These are phyloP conservation scores for Camponotus fellah DNA, from an alignment of 2,888 invertebrate species.

Conservation along the genomic window DNA sequence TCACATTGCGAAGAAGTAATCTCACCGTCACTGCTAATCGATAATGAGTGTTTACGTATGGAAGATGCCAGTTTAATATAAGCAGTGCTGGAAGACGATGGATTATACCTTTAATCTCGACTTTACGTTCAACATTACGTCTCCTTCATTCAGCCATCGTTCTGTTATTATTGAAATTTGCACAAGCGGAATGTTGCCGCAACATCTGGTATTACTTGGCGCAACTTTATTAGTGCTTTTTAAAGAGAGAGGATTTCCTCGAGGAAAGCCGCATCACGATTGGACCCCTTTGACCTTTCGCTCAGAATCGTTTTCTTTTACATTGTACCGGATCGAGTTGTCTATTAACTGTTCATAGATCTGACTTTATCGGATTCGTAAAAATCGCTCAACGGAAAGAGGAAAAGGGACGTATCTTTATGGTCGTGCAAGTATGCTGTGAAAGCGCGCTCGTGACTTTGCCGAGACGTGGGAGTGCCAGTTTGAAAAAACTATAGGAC, in stretches of 20 bases:
- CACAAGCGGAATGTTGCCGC: slow-evolving; percentile 46
- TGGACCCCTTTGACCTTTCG: slow-evolving; percentile 41
- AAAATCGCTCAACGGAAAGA: slow-evolving; percentile 42
- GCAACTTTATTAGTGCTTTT: slow-evolving; percentile 49
- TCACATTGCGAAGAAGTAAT: slow-evolving; percentile 54
- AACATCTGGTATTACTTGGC: slow-evolving; percentile 50
- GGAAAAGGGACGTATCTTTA: slow-evolving; percentile 74
- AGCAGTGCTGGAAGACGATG: slow-evolving; percentile 5
- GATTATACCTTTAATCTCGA: slow-evolving; percentile 41
- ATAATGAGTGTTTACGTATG: slow-evolving; percentile 53
- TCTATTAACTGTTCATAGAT: slow-evolving; percentile 74
- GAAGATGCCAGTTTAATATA: slow-evolving; percentile 7
- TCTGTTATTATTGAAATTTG: slow-evolving; percentile 46
- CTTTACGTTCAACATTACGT: slow-evolving; percentile 20
- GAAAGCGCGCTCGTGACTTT: slow-evolving; percentile 77
- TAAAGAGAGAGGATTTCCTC: slow-evolving; percentile 9
- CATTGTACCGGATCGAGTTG: slow-evolving; percentile 63
- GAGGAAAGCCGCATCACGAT: slow-evolving; percentile 15
- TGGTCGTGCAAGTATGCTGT: slow-evolving; percentile 75
- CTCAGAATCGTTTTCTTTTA: slow-evolving; percentile 42
- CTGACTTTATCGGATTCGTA: slow-evolving; percentile 67
- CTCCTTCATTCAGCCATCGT: slow-evolving; percentile 10
- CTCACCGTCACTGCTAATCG: slow-evolving; percentile 55
- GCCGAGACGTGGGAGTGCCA: slow-evolving; percentile 69
- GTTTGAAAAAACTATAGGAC: slow-evolving; percentile 27